Conservation (phyloP, 2,797 vertebrate genomes). For the Myripristis murdjan region DNA sequence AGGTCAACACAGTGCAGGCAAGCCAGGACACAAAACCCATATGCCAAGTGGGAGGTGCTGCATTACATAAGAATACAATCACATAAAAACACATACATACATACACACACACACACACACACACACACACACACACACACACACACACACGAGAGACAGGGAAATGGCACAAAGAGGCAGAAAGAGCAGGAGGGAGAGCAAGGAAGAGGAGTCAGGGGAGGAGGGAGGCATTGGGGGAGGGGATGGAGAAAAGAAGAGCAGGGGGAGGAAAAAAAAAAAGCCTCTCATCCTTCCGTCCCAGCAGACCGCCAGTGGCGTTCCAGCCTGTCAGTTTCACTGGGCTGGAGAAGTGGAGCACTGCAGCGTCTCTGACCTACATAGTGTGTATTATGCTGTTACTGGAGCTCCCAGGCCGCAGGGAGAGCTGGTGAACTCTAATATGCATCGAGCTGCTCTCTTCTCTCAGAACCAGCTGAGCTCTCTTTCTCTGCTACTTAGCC, state of each 20-base stretch:
- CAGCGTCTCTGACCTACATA: conserved; percentile 87
- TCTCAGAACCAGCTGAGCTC: conserved; percentile 66
- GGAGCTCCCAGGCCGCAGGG: conserved; percentile 79
- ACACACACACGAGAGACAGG: conserved; percentile 42
- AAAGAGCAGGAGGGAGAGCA: conserved; percentile 37
- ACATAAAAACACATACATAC: not conserved
- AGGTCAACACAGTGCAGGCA: conserved; percentile 44
- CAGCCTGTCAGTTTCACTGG: conserved; percentile 83
- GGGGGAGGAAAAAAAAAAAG: conserved; percentile 50
- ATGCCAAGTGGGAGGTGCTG: conserved; percentile 21
- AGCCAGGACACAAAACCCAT: conserved; percentile 36
- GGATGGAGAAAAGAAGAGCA: conserved; percentile 56
- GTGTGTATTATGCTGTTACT: conserved; percentile 83
- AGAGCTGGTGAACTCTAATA: conserved; percentile 81
- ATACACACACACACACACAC: conserved; percentile 31
- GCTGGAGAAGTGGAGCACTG: conserved; percentile 84
- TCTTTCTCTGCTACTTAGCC: conserved; percentile 64
- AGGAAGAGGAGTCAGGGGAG: conserved; percentile 44
- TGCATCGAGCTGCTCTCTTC: conserved; percentile 75
- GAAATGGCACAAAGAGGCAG: conserved; percentile 66
- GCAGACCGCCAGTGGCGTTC: conserved; percentile 83
- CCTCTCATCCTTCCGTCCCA: conserved; percentile 84
- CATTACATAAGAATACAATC: conserved; percentile 55
- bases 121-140: too few species aligned
- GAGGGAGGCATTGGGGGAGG: conserved; percentile 60